phyloP scores from a whole-genome alignment of 2,797 vertebrate genomes.

The Dicrostonyx torquatus region DNA sequence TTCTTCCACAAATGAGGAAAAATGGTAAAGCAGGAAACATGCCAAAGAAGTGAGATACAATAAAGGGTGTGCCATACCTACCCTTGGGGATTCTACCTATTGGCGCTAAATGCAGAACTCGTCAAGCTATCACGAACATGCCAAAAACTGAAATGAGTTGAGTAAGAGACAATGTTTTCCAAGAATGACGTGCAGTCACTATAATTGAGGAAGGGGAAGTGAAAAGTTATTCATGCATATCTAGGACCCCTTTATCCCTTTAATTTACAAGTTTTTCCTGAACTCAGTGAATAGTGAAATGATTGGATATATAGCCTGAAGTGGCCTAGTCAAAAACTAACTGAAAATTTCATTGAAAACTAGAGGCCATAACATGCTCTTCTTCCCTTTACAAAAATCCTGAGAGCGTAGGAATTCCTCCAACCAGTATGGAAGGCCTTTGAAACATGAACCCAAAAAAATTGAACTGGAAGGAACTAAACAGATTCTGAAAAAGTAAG shows the following conservation, averaged over 20 bases:
- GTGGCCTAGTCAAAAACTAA: neutral
- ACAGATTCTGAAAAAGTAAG: neutral
- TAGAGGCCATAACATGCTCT: neutral
- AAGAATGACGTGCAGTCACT: neutral
- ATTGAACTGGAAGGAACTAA: neutral
- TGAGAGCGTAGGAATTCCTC: neutral
- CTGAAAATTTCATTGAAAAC: neutral
- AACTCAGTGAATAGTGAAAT: neutral
- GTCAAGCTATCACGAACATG: neutral
- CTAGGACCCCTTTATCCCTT: neutral
- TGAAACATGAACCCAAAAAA: neutral
- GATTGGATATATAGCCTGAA: neutral
- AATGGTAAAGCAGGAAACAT: neutral
- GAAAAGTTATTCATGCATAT: neutral
- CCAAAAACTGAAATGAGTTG: neutral
- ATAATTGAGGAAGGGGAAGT: neutral
- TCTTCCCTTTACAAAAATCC: neutral
- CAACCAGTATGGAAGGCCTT: neutral
- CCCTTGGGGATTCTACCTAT: accelerated
- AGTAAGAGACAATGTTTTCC: neutral
- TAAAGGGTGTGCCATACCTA: neutral
- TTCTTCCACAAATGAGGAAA: neutral
- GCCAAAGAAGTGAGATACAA: neutral
- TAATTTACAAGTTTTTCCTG: neutral
- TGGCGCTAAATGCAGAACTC: neutral